Conservation (phyloP, 1,140 invertebrate genomes). For the Aphaenogaster ashmeadi region DNA sequence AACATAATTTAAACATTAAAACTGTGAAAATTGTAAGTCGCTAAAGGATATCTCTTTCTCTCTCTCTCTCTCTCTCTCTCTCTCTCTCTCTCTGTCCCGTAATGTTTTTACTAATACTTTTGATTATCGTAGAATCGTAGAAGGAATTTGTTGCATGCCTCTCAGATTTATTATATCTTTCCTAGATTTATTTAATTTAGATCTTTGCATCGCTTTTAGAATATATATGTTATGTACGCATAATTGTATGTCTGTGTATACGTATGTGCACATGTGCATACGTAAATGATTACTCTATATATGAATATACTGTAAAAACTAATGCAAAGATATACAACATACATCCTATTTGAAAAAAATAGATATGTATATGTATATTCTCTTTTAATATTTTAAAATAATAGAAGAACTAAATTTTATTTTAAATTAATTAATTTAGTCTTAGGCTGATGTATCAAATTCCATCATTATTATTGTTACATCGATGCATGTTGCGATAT, state of each 20-base stretch:
- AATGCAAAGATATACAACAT: background rate
- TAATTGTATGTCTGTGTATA: background rate
- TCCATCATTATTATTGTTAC: background rate
- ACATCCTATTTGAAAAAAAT: background rate
- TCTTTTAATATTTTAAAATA: background rate
- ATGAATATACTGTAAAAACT: background rate
- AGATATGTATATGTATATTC: background rate
- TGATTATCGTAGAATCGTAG: constrained; percentile 6
- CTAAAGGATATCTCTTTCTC: background rate
- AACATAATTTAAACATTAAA: constrained; percentile 42
- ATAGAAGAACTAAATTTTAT: background rate
- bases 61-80: no score
- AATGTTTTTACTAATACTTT: background rate
- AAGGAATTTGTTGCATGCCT: background rate
- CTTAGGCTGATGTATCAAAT: background rate
- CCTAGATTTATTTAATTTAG: constrained; percentile 5
- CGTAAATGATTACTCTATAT: no score
- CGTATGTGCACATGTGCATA: background rate
- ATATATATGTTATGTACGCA: background rate
- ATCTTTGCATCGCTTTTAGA: background rate
- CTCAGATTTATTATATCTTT: background rate
- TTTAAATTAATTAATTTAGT: constrained; percentile 24
- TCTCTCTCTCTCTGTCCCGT: background rate
- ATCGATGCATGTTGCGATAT: background rate
- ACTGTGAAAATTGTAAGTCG: background rate